phyloP scores from a whole-genome alignment of 2,113 vertebrate genomes.

The Datnioides undecimradiatus region DNA sequence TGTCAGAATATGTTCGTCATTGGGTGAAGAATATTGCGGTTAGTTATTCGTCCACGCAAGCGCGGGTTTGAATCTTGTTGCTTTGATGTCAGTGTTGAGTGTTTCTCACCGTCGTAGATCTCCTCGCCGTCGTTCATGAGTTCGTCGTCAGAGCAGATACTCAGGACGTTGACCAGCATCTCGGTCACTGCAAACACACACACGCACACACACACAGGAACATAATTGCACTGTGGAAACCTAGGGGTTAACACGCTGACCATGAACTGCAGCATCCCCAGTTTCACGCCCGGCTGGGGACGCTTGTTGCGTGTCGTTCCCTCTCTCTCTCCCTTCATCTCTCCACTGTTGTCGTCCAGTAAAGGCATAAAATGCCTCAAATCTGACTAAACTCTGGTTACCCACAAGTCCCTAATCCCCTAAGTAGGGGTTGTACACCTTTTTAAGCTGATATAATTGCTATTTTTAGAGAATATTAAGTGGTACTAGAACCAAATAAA shows the following conservation, averaged over 20 bases:
- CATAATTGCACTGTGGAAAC: background rate
- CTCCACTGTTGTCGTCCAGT: background rate
- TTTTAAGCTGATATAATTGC: conserved; percentile 35
- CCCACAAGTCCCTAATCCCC: conserved; percentile 35
- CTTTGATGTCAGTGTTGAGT: background rate
- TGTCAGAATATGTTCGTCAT: background rate
- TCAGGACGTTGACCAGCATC: conserved; percentile 89
- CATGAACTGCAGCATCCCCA: background rate
- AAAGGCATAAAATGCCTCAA: conserved; percentile 17
- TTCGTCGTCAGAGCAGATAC: conserved; percentile 89
- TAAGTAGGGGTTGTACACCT: conserved; percentile 36
- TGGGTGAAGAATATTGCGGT: background rate
- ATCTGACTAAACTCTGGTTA: conserved; percentile 21
- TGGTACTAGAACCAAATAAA: background rate
- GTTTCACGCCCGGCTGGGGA: background rate
- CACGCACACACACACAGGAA: conserved; percentile 15
- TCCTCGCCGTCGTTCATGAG: conserved; percentile 87
- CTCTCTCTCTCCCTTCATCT: background rate
- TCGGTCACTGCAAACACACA: conserved; percentile 83
- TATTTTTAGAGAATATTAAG: conserved; percentile 40
- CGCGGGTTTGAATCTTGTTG: background rate
- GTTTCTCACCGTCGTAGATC: conserved; percentile 84
- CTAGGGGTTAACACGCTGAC: background rate
- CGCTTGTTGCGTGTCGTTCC: background rate
- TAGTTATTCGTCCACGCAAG: background rate